Conservation (phyloP, 2,888 invertebrate genomes). For the Autographa gamma region DNA sequence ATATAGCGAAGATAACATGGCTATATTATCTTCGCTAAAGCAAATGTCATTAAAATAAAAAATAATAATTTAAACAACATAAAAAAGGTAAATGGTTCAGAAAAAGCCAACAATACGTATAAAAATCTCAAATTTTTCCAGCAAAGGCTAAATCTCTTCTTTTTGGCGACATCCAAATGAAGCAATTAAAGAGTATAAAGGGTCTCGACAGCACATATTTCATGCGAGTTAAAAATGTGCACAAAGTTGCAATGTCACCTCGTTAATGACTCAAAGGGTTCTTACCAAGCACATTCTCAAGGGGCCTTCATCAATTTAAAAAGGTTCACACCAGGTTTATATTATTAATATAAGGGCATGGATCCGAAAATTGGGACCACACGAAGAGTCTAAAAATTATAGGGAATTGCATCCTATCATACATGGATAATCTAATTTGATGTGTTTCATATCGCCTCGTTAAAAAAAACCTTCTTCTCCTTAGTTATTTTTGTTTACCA, state of each 20-base stretch:
- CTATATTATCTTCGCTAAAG: too few species aligned
- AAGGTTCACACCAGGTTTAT: constrained; percentile 8
- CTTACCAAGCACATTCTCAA: constrained; percentile 30
- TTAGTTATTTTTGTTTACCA: too few species aligned
- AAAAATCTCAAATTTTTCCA: background rate
- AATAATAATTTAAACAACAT: background rate
- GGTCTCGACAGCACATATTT: constrained; percentile 4
- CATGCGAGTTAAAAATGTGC: constrained; percentile 12
- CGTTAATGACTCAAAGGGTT: constrained; percentile 30
- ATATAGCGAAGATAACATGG: too few species aligned
- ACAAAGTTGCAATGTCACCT: constrained; percentile 26
- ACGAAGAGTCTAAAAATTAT: too few species aligned
- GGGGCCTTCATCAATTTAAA: constrained; percentile 9
- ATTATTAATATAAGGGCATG: background rate
- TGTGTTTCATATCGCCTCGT: too few species aligned
- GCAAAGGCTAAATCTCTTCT: background rate
- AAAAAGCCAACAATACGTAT: background rate
- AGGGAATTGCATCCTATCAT: too few species aligned
- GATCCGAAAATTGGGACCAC: background rate
- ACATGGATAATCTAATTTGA: too few species aligned
- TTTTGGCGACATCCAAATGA: background rate
- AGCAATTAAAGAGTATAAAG: constrained; percentile 13
- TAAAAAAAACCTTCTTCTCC: too few species aligned
- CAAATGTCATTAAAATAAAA: too few species aligned
- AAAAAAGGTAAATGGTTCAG: background rate